Conservation (phyloP, 2,888 invertebrate species). For the Parnassius smintheus region DNA sequence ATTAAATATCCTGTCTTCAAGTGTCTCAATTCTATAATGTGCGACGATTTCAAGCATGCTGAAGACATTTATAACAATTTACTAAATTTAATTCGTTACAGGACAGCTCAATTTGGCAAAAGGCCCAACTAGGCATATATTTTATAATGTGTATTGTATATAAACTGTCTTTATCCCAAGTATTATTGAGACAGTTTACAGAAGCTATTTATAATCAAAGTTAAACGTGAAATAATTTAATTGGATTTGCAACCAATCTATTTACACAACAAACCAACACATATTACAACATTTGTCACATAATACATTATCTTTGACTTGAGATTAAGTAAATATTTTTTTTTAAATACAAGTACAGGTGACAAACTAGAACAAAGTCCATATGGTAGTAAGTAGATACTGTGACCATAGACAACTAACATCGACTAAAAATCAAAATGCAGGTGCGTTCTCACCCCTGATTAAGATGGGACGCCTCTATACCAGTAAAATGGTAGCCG, state of each 20-base stretch:
- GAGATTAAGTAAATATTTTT: no score
- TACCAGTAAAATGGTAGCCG: no score
- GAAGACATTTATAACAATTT: conserved; percentile 56
- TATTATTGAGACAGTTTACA: conserved; percentile 15
- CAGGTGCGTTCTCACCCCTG: no score
- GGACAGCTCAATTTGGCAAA: conserved; percentile 57
- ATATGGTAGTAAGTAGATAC: no score
- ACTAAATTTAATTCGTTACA: conserved; percentile 54
- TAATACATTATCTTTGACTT: no score
- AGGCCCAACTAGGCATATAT: conserved; percentile 56
- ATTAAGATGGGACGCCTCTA: no score
- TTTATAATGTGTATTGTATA: conserved; percentile 37
- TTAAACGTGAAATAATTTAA: conserved; percentile 20
- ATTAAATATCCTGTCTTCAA: conserved; percentile 32
- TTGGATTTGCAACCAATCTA: conserved; percentile 12
- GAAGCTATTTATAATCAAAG: conserved; percentile 20
- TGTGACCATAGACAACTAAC: no score
- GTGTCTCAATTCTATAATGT: conserved; percentile 42
- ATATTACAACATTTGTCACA: no score
- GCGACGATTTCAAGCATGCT: conserved; percentile 45
- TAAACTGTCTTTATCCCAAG: conserved; percentile 17
- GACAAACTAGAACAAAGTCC: no score
- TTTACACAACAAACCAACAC: conserved; percentile 4
- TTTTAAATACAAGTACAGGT: no score
- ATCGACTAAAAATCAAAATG: no score